These are phyloP conservation scores for Salticus scenicus DNA, from an alignment of 2,888 invertebrate genomes.

Conservation along the genomic window DNA sequence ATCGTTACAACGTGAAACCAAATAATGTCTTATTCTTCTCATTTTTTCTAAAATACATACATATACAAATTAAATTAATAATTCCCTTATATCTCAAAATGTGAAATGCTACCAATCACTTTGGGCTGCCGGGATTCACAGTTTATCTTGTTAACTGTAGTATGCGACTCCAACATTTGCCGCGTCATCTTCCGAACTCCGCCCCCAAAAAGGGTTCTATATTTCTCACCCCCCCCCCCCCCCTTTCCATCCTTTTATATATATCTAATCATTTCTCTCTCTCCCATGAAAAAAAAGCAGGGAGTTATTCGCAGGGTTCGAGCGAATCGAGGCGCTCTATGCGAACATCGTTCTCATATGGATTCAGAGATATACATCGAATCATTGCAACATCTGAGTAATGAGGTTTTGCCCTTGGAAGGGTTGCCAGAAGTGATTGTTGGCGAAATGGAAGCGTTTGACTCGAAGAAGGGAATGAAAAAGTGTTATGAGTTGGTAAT, in stretches of 20 bases:
- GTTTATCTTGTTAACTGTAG: conserved; percentile 15
- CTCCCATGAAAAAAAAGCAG: conserved; percentile 8
- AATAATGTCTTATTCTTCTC: too few relatives aligned
- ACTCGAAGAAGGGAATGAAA: neutral
- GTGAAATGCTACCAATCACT: neutral
- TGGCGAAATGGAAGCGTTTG: conserved; percentile 19
- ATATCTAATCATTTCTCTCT: conserved; percentile 35
- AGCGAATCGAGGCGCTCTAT: conserved; percentile 56
- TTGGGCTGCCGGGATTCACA: neutral
- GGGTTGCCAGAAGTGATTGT: conserved; percentile 36
- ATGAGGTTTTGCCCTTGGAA: conserved; percentile 42
- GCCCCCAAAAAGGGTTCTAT: conserved; percentile 41
- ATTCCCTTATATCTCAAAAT: conserved; percentile 8
- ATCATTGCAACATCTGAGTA: conserved; percentile 67
- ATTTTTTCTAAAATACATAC: too few relatives aligned
- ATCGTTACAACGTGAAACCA: too few relatives aligned
- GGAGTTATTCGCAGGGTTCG: conserved; percentile 28
- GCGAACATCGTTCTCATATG: conserved; percentile 20
- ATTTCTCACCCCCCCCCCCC: conserved; percentile 7
- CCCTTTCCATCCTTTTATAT: neutral
- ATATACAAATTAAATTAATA: conserved; percentile 4
- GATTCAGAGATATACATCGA: conserved; percentile 47
- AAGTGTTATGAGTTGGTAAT: too few relatives aligned
- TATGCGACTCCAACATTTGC: conserved; percentile 23
- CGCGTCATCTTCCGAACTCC: conserved; percentile 50